Evolutionary conservation across 2,888 invertebrate species (phyloP).

Genomic region (Coenonympha arcania): DNA sequence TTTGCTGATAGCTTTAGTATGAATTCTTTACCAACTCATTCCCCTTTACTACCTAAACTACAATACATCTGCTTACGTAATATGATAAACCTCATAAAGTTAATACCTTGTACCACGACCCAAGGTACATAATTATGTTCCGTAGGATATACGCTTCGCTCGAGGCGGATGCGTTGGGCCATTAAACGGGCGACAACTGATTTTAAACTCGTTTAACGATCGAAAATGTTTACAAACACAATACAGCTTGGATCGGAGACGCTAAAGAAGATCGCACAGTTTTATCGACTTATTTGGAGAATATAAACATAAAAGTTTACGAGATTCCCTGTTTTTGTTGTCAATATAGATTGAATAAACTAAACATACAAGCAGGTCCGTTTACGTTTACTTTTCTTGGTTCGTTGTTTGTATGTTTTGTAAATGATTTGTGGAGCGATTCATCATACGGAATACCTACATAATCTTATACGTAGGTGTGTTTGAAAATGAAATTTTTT

Average conservation of each 20-base stretch:
- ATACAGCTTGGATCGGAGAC: neutral
- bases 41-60: too few relatives aligned
- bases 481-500: too few relatives aligned
- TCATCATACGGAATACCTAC: too few relatives aligned
- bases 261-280: constrained; percentile 3
- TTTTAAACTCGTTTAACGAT: constrained; percentile 11
- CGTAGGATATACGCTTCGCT: constrained; percentile 33
- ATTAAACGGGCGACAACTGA: constrained; percentile 28
- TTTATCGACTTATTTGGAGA: neutral
- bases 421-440: too few relatives aligned
- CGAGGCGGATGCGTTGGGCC: constrained; percentile 30
- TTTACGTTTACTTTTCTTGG: too few relatives aligned
- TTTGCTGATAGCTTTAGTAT: too few relatives aligned
- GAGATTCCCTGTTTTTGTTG: neutral
- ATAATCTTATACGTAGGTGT: too few relatives aligned
- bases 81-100: neutral
- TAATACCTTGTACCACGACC: constrained; percentile 17
- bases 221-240: neutral
- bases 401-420: too few relatives aligned
- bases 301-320: neutral
- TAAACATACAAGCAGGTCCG: too few relatives aligned
- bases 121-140: constrained; percentile 30
- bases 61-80: too few relatives aligned
- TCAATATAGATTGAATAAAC: too few relatives aligned
- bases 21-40: too few relatives aligned